A percentile compares a stretch with the other conserved stretches of the same genome.
Evolutionary conservation across 1,140 invertebrate genomes (phyloP).

Genomic region (Calephelis nemesis): DNA sequence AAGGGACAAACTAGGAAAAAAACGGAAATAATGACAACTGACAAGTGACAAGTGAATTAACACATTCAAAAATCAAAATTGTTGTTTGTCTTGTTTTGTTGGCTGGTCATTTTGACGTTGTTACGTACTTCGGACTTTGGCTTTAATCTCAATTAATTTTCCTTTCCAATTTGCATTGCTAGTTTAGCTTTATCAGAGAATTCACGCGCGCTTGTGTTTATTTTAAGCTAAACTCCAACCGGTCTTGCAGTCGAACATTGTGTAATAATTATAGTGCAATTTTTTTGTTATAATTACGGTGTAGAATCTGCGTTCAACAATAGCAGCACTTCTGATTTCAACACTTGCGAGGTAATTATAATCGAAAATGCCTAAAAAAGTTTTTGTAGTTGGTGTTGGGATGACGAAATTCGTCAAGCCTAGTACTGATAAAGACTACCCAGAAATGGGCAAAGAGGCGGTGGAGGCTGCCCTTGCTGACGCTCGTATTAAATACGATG

Average conservation of each 20-base stretch:
- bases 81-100: not conserved
- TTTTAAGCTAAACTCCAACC: constrained; percentile 1
- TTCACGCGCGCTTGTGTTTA: constrained; percentile 14
- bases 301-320: constrained; percentile 29
- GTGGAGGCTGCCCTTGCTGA: constrained; percentile 94
- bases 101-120: not conserved
- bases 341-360: constrained; percentile 62
- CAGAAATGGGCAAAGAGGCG: constrained; percentile 96
- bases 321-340: constrained; percentile 26
- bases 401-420: constrained; percentile 97
- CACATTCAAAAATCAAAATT: not conserved
- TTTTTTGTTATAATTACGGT: not conserved
- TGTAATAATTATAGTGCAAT: not conserved
- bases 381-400: constrained; percentile 97
- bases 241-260: constrained; percentile 1
- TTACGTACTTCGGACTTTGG: constrained; percentile 9
- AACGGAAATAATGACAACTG: not conserved
- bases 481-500: constrained; percentile 88
- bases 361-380: constrained; percentile 77
- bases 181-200: constrained; percentile 14
- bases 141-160: constrained; percentile 7
- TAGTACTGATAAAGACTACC: constrained; percentile 92
- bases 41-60: constrained; percentile 10
- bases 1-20: too few species aligned
- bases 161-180: constrained; percentile 23